These are phyloP conservation scores for Amazona finschi DNA, from an alignment of 2,797 vertebrate species.

Conservation along the genomic window DNA sequence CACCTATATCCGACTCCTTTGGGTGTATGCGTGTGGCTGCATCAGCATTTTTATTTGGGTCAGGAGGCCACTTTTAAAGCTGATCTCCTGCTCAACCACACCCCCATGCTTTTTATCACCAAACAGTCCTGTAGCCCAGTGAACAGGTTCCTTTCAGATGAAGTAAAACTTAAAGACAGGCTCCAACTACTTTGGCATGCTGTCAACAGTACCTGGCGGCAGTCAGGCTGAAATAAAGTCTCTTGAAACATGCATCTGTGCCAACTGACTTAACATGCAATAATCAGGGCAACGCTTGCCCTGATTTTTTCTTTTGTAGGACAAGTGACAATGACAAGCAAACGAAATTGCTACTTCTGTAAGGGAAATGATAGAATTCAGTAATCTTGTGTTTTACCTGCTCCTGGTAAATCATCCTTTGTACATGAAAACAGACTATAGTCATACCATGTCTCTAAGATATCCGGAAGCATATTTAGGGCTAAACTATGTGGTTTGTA, in stretches of 20 bases:
- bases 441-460: constrained; percentile 79
- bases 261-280: background rate
- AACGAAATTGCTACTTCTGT: accelerated
- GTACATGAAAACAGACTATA: constrained; percentile 82
- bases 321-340: background rate
- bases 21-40: accelerated
- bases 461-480: constrained; percentile 74
- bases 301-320: background rate
- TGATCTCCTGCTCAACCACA: background rate
- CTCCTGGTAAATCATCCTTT: constrained; percentile 76
- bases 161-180: background rate
- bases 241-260: background rate
- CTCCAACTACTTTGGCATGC: background rate
- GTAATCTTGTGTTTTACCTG: constrained; percentile 67
- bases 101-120: background rate
- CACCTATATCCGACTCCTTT: background rate
- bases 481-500: constrained; percentile 74
- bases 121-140: background rate
- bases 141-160: background rate
- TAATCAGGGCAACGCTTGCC: background rate
- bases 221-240: background rate
- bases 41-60: background rate
- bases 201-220: background rate
- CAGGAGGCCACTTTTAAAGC: background rate
- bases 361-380: background rate